Conservation (phyloP, 2,113 vertebrate genomes). For the Cephalophus harveyi region DNA sequence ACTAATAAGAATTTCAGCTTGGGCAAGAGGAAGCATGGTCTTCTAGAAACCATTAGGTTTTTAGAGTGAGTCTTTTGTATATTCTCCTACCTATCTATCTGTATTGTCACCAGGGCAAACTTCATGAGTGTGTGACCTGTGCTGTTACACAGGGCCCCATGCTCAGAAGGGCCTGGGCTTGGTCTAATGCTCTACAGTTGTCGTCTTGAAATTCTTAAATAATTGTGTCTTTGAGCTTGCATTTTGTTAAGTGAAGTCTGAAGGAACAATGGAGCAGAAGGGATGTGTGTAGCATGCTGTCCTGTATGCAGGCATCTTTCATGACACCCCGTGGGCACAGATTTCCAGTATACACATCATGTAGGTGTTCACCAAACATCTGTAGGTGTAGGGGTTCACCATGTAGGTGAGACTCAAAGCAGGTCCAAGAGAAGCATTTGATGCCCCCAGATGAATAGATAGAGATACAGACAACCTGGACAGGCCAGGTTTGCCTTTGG, state of each 20-base stretch:
- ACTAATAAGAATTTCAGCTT: not conserved
- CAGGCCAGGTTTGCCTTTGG: not conserved
- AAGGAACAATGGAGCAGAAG: not conserved
- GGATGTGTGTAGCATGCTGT: not conserved
- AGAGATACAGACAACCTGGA: fast-evolving
- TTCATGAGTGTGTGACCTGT: not conserved
- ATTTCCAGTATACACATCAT: not conserved
- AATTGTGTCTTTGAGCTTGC: not conserved
- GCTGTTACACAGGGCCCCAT: not conserved
- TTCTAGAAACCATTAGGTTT: not conserved
- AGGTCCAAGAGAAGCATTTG: not conserved
- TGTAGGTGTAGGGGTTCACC: too few species aligned
- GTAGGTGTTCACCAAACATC: not conserved
- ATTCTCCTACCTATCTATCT: not conserved
- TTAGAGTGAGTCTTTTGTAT: not conserved
- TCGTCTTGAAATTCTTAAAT: not conserved
- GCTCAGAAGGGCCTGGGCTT: not conserved
- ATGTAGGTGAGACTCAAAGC: not conserved
- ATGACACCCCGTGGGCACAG: fast-evolving
- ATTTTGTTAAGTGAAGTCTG: not conserved
- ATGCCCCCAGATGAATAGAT: not conserved
- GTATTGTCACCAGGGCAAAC: not conserved
- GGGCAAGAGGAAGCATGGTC: not conserved
- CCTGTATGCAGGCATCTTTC: not conserved
- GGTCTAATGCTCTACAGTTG: not conserved